Evolutionary conservation across 2,888 invertebrate genomes (phyloP), one percentile per base, ranked within the genome.

Genomic region (Cheilosia grossa): DNA sequence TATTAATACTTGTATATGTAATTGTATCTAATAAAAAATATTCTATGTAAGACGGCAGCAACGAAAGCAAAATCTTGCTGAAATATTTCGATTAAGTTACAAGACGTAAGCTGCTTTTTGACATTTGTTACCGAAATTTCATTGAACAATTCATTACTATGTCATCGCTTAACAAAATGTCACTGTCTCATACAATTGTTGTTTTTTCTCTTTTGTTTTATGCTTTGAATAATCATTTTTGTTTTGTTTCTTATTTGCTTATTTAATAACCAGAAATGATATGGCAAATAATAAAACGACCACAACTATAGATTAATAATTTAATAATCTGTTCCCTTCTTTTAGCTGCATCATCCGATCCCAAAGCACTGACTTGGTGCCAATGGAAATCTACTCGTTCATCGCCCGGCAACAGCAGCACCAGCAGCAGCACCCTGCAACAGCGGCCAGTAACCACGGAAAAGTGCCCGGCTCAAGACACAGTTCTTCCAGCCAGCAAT

Each of bases 331-430:
- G 37, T 72, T 74, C 77, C 86, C n/a, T 63, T 17, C 15, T 80
- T 69, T 17, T 81, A 90, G 90, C 80, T 89, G 89, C 78, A 88
- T 90, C 87, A 87, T 90, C 87, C 89, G 90, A 89, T 90, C 90
- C 80, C 90, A 90, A 89, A 90, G 90, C 87, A 89, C 90, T 83
- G 90, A 90, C 87, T 79, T 89, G 87, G 89, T 90, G 87, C 88
- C 90, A 79, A 89, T 90, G 89, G 90, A 90, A 87, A 87, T 89
- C 54, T 89, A 89, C 81, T 87, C 88, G 66, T 87, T 88, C 79
- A 70, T 89, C 82, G 88, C 89, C 30, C 88, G 88, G 58, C 88
- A 88, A 63, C 89, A 88, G 37, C 82, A 69, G 37, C 51, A 72
- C 54, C 87, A 83, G 19, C 44, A 67, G 53, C 87, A 82, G 37